Base-by-base conservation (phyloP, 1,140 invertebrate species). In the Agrilus planipennis region DNA sequence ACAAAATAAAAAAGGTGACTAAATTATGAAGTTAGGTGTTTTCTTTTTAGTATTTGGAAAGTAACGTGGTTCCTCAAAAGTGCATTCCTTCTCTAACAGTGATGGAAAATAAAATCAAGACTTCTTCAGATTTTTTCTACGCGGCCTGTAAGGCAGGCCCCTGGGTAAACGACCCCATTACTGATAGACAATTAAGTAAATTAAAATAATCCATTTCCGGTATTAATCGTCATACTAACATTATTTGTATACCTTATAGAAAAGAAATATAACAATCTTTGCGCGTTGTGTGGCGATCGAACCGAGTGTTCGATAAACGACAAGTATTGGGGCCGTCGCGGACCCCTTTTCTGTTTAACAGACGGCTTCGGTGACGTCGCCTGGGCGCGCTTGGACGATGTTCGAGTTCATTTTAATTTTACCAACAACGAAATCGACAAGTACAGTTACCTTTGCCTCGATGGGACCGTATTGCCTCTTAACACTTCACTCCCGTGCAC, bases 61-160 rank as follows among this genome's bases (percentile, higher is more conserved):
- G 78, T 1, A 64, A 72, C 18, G 62, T 84, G 27, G 72, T 88
- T 18, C 63, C 72, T 1, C 69, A 73, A 39, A 65, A 72, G 5
- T 88, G 84, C 47, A 67, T 81, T 47, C 58, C 69, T 0, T 57
- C 68, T 1, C 57, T 79, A 17, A 80, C 81, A 0, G 52, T 84
- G 1, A 67, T 73, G 0, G 84, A 86, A 58, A 82, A 87, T 59
- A 68, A 76, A 35, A 67, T 89, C 16, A 72, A 72, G 21, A 70
- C 77, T 0, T 64, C 79, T 1, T 72, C 81, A 0, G 61, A 70
- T 31, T 84, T 73, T 60, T 89, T 90, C 58, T 69, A 72, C 12
- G 62, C 70, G 7, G 78, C 81, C 4, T 91, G 87, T 56, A 81
- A 85, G 46, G 77, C 86, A 18, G 87, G 86, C 2, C 72, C 76